Evolutionary conservation across 2,888 invertebrate species (phyloP).

Genomic region (Oxystoma pomonae): DNA sequence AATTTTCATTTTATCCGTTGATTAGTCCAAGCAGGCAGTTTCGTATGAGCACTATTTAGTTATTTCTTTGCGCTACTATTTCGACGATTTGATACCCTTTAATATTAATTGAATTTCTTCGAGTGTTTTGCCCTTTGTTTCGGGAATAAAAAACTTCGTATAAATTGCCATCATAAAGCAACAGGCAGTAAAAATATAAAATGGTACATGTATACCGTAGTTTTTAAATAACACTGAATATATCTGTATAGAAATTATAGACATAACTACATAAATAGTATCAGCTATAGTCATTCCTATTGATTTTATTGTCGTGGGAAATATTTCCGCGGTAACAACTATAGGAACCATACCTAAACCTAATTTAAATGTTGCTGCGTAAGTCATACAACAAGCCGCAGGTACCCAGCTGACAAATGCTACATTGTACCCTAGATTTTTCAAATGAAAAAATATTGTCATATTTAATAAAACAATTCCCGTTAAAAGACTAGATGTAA

Average conservation of each 20-base stretch:
- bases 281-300: conserved; percentile 36
- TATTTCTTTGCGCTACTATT: too few species aligned
- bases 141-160: conserved; percentile 27
- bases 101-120: conserved; percentile 36
- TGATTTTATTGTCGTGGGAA: conserved; percentile 42
- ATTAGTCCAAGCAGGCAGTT: too few species aligned
- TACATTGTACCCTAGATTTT: conserved; percentile 34
- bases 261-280: conserved; percentile 29
- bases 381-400: conserved; percentile 40
- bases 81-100: conserved; percentile 28
- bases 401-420: conserved; percentile 41
- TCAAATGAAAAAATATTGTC: conserved; percentile 41
- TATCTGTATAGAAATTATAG: conserved; percentile 30
- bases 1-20: too few species aligned
- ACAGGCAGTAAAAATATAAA: conserved; percentile 30
- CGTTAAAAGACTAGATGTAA: conserved; percentile 39
- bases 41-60: too few species aligned
- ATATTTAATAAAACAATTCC: conserved; percentile 38
- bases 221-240: conserved; percentile 27
- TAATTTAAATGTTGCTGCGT: conserved; percentile 39
- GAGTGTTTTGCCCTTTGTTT: conserved; percentile 37
- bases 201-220: conserved; percentile 32
- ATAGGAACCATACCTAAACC: conserved; percentile 43
- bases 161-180: conserved; percentile 30
- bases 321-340: conserved; percentile 42